These are phyloP conservation scores for Ceyx margarethae DNA, from an alignment of 2,113 vertebrate genomes.

Conservation along the genomic window DNA sequence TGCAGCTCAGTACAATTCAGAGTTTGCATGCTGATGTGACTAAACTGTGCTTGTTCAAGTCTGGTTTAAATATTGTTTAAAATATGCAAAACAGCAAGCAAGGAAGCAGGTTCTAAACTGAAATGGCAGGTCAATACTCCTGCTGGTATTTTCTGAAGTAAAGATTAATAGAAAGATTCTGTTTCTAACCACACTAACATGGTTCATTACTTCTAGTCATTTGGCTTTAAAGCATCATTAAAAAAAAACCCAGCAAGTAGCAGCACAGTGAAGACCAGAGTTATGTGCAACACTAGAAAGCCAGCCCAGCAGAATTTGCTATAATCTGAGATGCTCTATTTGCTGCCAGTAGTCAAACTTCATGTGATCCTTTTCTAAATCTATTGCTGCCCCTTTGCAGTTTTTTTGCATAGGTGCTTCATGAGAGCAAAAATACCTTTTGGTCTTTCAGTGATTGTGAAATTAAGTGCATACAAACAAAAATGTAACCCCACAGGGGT, in stretches of 20 bases:
- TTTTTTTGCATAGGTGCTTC: background rate
- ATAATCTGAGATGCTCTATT: background rate
- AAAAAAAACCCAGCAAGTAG: background rate
- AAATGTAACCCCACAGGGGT: background rate
- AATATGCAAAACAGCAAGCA: background rate
- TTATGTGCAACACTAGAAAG: background rate
- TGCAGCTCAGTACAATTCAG: background rate
- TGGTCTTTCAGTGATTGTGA: background rate
- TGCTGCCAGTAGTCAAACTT: background rate
- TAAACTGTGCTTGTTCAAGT: background rate
- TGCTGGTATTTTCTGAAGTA: constrained; percentile 11
- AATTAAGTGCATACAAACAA: background rate
- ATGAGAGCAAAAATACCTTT: background rate
- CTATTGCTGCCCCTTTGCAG: background rate
- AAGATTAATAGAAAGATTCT: constrained; percentile 25
- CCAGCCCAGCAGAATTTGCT: constrained; percentile 37
- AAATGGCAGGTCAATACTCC: background rate
- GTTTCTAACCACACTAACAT: background rate
- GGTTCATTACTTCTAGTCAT: constrained; percentile 51
- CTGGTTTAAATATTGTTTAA: background rate
- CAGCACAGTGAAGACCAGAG: background rate
- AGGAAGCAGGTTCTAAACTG: background rate
- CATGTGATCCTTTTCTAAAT: background rate
- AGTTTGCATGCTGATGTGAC: constrained; percentile 1
- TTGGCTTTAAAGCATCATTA: constrained; percentile 52